Conservation (phyloP, 2,797 vertebrate species). For the Pampus argenteus region DNA sequence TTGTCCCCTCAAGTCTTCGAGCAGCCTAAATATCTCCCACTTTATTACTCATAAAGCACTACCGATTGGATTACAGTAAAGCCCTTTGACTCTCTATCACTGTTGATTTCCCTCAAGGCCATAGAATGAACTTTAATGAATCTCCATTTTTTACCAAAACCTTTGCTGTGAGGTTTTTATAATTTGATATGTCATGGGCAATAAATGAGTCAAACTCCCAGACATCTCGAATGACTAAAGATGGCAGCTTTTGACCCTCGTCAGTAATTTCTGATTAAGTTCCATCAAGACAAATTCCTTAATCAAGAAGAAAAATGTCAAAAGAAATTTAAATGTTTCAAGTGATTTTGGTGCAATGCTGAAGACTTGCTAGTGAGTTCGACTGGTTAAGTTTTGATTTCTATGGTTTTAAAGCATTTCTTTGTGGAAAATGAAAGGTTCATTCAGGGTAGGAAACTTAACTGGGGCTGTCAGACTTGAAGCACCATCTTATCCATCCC, state of each 20-base stretch:
- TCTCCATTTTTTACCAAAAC: constrained; percentile 71
- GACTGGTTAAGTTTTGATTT: not conserved
- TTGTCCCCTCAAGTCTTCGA: constrained; percentile 65
- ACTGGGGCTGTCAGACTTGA: constrained; percentile 12
- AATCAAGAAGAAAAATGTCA: constrained; percentile 42
- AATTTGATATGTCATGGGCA: constrained; percentile 59
- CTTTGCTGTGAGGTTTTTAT: constrained; percentile 58
- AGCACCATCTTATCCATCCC: constrained; percentile 8
- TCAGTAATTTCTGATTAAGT: constrained; percentile 70
- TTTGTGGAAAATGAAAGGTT: constrained; percentile 10
- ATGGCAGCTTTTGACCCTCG: constrained; percentile 64
- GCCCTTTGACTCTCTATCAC: constrained; percentile 75
- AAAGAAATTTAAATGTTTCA: constrained; percentile 39
- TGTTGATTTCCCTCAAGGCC: constrained; percentile 82
- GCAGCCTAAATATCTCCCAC: constrained; percentile 74
- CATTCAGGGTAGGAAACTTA: not conserved
- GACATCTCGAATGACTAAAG: constrained; percentile 59
- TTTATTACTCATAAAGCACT: constrained; percentile 81
- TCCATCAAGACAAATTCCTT: constrained; percentile 41
- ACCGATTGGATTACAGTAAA: constrained; percentile 74
- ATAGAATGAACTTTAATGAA: constrained; percentile 82
- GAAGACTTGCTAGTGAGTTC: not conserved
- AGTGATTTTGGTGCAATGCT: constrained; percentile 11
- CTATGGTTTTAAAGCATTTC: not conserved
- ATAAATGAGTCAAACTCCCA: constrained; percentile 59